Conservation (phyloP, 1,140 invertebrate genomes). For the Hestina assimilis region DNA sequence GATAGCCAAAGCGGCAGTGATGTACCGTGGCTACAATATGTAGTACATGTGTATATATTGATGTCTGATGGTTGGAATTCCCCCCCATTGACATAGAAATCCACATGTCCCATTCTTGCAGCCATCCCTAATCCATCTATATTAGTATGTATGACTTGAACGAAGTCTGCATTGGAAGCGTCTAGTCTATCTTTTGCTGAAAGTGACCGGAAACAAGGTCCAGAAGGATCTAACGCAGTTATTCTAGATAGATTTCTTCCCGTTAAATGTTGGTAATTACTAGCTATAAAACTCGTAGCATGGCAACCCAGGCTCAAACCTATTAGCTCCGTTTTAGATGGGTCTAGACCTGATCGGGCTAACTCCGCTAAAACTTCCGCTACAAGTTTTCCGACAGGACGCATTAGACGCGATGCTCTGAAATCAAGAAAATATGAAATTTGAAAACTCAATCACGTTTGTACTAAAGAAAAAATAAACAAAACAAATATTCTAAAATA, state of each 20-base stretch:
- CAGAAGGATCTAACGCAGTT: constrained; percentile 83
- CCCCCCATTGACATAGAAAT: no score
- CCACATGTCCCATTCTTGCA: constrained; percentile 82
- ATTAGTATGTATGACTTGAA: constrained; percentile 85
- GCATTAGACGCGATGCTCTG: constrained; percentile 14
- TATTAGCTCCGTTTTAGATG: constrained; percentile 13
- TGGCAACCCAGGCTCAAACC: constrained; percentile 23
- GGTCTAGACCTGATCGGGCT: constrained; percentile 5
- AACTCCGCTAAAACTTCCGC: constrained; percentile 24
- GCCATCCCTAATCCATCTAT: constrained; percentile 84
- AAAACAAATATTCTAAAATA: no score
- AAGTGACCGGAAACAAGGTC: constrained; percentile 79
- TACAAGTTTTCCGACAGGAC: constrained; percentile 14
- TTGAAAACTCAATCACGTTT: no score
- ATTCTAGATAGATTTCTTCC: constrained; percentile 12
- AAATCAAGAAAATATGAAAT: no score
- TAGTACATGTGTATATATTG: constrained; percentile 48
- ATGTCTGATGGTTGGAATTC: constrained; percentile 73
- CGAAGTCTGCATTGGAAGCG: no score
- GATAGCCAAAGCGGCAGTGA: constrained; percentile 50
- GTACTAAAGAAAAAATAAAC: no score
- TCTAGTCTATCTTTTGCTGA: constrained; percentile 67
- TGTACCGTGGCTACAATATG: constrained; percentile 61
- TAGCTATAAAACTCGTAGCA: constrained; percentile 22
- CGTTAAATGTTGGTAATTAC: constrained; percentile 12